These are phyloP conservation scores for Enteromius afrohamiltoni DNA, from an alignment of 2,797 vertebrate species.

Conservation along the genomic window DNA sequence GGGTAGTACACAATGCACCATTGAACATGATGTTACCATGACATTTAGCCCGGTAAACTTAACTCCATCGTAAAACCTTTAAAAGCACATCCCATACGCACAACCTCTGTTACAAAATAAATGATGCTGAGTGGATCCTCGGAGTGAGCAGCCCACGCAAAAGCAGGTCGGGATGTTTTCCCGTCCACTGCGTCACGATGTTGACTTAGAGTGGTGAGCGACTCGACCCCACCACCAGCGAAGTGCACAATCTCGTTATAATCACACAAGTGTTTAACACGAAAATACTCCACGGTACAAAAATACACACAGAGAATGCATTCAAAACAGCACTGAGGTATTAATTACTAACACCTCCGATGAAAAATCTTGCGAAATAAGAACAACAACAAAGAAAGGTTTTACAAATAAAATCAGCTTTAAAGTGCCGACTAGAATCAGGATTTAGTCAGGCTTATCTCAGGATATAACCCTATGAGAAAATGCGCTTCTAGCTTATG, in stretches of 20 bases:
- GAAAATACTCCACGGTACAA: slow-evolving; percentile 4
- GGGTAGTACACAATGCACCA: not conserved
- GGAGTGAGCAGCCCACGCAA: slow-evolving; percentile 52
- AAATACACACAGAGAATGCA: slow-evolving; percentile 7
- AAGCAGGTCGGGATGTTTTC: slow-evolving; percentile 41
- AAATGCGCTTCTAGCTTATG: not conserved
- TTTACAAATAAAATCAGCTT: slow-evolving; percentile 7
- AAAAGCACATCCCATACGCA: slow-evolving; percentile 36
- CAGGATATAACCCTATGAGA: not conserved
- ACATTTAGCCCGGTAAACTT: slow-evolving; percentile 19
- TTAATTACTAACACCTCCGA: not conserved
- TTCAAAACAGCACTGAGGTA: slow-evolving; percentile 5
- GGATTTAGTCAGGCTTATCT: not conserved
- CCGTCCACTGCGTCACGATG: slow-evolving; percentile 46
- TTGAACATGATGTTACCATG: slow-evolving; percentile 47
- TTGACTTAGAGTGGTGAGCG: slow-evolving; percentile 40
- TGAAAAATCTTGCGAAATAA: not conserved
- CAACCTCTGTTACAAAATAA: slow-evolving; percentile 39
- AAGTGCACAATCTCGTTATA: slow-evolving; percentile 38
- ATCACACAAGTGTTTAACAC: slow-evolving; percentile 30
- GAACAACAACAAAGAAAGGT: not conserved
- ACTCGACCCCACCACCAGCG: slow-evolving; percentile 33
- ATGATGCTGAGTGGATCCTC: slow-evolving; percentile 41
- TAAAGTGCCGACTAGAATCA: not conserved
- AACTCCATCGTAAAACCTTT: slow-evolving; percentile 43